A percentile compares a stretch with the other conserved stretches of the same genome.
Conservation (phyloP, 2,113 vertebrate genomes). For the Lepus americanus region DNA sequence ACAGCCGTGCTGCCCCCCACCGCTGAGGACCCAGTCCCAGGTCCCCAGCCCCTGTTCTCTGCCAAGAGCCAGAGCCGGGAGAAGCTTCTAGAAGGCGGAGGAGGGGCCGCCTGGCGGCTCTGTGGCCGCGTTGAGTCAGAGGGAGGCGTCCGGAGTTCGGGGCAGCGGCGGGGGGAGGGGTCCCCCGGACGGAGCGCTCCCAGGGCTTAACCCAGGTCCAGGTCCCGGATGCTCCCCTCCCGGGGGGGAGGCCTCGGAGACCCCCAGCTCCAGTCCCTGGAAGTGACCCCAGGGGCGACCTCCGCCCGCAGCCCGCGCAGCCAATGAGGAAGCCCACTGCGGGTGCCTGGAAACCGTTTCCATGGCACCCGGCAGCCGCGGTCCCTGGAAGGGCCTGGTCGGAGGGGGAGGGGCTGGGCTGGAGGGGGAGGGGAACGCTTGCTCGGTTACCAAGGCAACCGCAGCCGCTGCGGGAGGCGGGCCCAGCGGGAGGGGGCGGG, state of each 20-base stretch:
- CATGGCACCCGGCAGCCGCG: slow-evolving; percentile 59
- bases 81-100: slow-evolving; percentile 51
- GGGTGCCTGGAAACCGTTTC: slow-evolving; percentile 73
- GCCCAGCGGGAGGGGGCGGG: slow-evolving; percentile 45
- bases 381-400: slow-evolving; percentile 69
- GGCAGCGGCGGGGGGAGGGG: background rate
- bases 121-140: background rate
- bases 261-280: background rate
- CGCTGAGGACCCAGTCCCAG: background rate
- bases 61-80: background rate
- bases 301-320: background rate
- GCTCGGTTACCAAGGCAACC: slow-evolving; percentile 54
- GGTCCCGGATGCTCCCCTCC: too few species aligned
- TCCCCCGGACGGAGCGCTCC: too few species aligned
- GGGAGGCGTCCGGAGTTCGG: background rate
- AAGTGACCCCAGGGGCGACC: slow-evolving; percentile 56
- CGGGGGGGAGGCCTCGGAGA: background rate
- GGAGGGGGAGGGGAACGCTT: background rate
- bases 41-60: background rate
- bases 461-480: background rate
- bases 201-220: too few species aligned
- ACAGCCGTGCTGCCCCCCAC: background rate
- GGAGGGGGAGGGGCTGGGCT: slow-evolving; percentile 44
- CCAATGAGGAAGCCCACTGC: slow-evolving; percentile 55
- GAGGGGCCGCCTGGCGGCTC: background rate